Base-by-base conservation (phyloP, 2,888 invertebrate species). In the Drosophila robusta region DNA sequence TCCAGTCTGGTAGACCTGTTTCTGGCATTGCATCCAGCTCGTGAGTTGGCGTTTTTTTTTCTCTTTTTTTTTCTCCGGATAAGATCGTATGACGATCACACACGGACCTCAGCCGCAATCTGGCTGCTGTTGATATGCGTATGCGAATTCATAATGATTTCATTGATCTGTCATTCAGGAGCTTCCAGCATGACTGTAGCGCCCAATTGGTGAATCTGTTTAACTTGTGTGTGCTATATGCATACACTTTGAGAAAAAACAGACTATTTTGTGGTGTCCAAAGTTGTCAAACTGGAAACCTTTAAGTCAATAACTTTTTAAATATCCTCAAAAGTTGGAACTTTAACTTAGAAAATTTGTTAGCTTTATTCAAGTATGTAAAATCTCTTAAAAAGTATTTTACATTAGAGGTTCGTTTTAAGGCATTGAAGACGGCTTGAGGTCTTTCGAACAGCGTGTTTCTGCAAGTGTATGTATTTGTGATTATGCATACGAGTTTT, bases 131-230 rank as follows among this genome's bases (percentile, higher is more conserved):
- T 64, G 46, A 54, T 54, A 52, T 63, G 52, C 49, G 61, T 63
- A 64, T 60, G 65, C 80, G 82, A 84, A 85, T 67, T 72, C 69
- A 76, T 88, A 88, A 88, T 77, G 75, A 85, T 88, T 89, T 89
- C 89, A 85, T 85, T 85, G 90, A 89, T 85, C 90, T 89, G 85
- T 86, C 85, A 83, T 87, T 89, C 68, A 80, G 70, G 75, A 86
- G 84, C 89, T 88, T 79, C 83, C 89, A 85, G 77, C 67, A 65
- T 72, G 84, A 76, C 58, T 32, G 32, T 7, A 29, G 26, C 6
- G 22, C 22, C 22, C 22, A 22, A 22, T 22, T 4, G 41, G 65
- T 52, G 14, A 41, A 39, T 34, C 46, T 14, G 41, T 63, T 47
- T 32, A 32, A 50, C 51, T 29, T 38, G 9, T 29, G 18, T 42